phyloP scores from a whole-genome alignment of 2,113 vertebrate species.

The Datnioides undecimradiatus region DNA sequence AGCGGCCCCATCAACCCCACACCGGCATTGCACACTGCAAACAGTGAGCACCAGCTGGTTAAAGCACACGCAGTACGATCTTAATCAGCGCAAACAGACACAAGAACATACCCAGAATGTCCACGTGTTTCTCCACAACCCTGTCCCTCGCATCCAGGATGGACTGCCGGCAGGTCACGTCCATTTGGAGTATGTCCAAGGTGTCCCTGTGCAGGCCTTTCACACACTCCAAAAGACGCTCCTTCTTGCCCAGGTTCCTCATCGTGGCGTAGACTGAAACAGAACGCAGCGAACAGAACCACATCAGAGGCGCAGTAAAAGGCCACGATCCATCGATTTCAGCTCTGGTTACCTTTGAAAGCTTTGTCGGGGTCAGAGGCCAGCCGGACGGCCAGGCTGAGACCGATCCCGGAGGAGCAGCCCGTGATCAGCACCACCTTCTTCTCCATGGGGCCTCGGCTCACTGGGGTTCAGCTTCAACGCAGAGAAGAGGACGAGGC shows the following conservation, averaged over 20 bases:
- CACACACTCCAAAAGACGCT: constrained; percentile 85
- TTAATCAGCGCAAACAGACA: neutral
- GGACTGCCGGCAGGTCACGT: constrained; percentile 86
- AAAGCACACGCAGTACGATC: neutral
- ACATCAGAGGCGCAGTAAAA: neutral
- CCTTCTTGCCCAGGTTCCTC: constrained; percentile 87
- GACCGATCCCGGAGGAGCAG: constrained; percentile 93
- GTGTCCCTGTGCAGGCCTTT: constrained; percentile 85
- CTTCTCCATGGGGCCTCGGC: constrained; percentile 74
- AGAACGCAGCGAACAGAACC: constrained; percentile 1
- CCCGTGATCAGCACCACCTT: constrained; percentile 93
- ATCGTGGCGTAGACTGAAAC: constrained; percentile 92
- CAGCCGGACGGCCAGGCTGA: constrained; percentile 85
- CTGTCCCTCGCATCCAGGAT: constrained; percentile 80
- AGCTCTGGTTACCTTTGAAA: constrained; percentile 80
- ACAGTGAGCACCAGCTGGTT: neutral
- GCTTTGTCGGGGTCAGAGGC: constrained; percentile 71
- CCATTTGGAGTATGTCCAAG: constrained; percentile 89
- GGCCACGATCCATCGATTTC: no score
- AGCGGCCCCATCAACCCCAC: constrained; percentile 91
- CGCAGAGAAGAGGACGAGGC: neutral
- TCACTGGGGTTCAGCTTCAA: neutral
- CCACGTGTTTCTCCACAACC: constrained; percentile 86
- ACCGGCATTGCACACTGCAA: constrained; percentile 92
- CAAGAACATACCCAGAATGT: constrained; percentile 88